Evolutionary conservation across 2,888 invertebrate genomes (phyloP).

Genomic region (Syrista parreyssii): DNA sequence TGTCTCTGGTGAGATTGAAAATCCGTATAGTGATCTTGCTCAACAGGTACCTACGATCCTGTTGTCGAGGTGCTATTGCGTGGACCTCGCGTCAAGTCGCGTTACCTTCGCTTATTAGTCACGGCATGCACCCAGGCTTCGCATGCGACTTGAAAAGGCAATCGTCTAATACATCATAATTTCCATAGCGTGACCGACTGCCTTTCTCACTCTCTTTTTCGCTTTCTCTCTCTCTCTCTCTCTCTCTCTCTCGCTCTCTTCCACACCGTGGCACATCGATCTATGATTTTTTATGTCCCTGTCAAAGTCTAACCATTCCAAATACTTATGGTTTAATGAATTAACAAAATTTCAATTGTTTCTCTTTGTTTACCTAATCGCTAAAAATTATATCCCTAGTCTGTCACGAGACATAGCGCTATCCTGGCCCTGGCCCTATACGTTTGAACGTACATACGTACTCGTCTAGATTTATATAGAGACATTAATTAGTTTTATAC

Average conservation of each 20-base stretch:
- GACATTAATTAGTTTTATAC: conserved; percentile 12
- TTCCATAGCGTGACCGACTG: conserved; percentile 55
- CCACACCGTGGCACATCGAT: background rate
- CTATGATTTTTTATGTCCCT: background rate
- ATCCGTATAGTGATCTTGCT: background rate
- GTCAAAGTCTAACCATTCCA: background rate
- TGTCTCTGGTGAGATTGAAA: background rate
- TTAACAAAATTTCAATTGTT: background rate
- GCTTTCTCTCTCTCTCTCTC: background rate
- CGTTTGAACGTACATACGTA: background rate
- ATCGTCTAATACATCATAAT: conserved; percentile 60
- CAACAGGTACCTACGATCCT: background rate
- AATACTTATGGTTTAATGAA: background rate
- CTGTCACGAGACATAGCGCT: background rate
- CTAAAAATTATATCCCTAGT: background rate
- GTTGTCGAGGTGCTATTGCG: background rate
- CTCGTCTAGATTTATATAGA: conserved; percentile 8
- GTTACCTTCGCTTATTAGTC: conserved; percentile 50
- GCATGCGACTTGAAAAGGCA: conserved; percentile 52
- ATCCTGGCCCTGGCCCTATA: background rate
- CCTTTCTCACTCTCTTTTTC: background rate
- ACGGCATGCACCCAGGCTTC: conserved; percentile 43
- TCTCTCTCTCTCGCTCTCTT: background rate
- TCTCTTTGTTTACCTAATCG: background rate
- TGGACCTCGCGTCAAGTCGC: conserved; percentile 7